Evolutionary conservation across 2,888 invertebrate genomes (phyloP).

Genomic region (Lottia gigantea): DNA sequence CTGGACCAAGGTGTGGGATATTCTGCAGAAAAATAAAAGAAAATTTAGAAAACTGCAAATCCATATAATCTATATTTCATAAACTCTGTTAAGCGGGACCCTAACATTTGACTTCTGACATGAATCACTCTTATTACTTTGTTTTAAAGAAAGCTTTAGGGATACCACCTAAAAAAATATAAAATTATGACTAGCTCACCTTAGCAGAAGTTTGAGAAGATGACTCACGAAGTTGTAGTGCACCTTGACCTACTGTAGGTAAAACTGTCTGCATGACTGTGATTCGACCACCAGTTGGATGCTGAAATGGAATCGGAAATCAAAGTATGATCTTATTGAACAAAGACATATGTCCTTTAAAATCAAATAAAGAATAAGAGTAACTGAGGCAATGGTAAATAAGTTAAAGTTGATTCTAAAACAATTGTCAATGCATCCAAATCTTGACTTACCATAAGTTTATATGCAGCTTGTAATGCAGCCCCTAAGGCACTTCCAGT

Average conservation of each 20-base stretch:
- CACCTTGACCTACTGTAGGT: slow-evolving; percentile 81
- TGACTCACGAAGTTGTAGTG: slow-evolving; percentile 86
- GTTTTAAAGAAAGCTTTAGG: too few relatives aligned
- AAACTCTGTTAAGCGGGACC: too few relatives aligned
- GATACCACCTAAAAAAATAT: too few relatives aligned
- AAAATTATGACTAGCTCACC: too few relatives aligned
- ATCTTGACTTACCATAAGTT: slow-evolving; percentile 79
- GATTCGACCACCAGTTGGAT: slow-evolving; percentile 91
- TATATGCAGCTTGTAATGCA: slow-evolving; percentile 90
- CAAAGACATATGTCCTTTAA: neutral
- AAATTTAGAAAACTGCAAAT: neutral
- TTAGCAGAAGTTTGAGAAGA: slow-evolving; percentile 84
- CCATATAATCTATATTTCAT: neutral
- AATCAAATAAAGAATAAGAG: neutral
- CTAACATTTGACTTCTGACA: too few relatives aligned
- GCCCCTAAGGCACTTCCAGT: slow-evolving; percentile 90
- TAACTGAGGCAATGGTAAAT: neutral
- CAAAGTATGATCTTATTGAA: neutral
- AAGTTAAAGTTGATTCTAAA: neutral
- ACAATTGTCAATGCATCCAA: neutral
- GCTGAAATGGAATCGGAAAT: slow-evolving; percentile 69
- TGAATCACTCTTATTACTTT: too few relatives aligned
- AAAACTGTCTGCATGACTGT: slow-evolving; percentile 93
- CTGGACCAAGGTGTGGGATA: slow-evolving; percentile 87
- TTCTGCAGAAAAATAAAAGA: slow-evolving; percentile 70